These are phyloP conservation scores for Botia almorhae DNA, from an alignment of 2,797 vertebrate species.

Conservation along the genomic window DNA sequence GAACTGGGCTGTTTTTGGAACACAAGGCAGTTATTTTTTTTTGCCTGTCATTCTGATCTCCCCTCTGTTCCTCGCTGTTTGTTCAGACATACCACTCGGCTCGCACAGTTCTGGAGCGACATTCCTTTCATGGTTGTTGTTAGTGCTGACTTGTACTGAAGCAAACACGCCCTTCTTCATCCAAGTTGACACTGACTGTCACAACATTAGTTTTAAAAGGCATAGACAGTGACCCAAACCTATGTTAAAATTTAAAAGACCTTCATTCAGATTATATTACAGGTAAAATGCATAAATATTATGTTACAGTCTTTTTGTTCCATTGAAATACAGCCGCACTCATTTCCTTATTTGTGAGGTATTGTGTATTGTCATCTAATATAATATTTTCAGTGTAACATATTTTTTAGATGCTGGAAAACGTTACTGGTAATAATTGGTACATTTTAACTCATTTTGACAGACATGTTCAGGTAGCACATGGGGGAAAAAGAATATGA, in stretches of 20 bases:
- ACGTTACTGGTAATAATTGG: too few species aligned
- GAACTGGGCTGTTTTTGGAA: constrained; percentile 76
- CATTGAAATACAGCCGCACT: neutral
- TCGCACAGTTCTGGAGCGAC: constrained; percentile 12
- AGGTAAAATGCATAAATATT: too few species aligned
- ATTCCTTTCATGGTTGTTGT: constrained; percentile 32
- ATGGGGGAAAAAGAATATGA: too few species aligned
- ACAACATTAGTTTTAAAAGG: neutral
- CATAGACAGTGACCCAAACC: neutral
- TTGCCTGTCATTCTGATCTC: constrained; percentile 18
- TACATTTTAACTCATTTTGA: too few species aligned
- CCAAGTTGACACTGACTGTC: neutral
- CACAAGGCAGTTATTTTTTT: constrained; percentile 66
- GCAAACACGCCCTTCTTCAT: neutral
- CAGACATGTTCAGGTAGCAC: too few species aligned
- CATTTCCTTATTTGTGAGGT: too few species aligned
- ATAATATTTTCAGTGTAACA: too few species aligned
- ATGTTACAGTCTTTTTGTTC: neutral
- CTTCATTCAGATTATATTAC: neutral
- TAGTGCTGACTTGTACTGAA: constrained; percentile 30
- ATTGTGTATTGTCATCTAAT: too few species aligned
- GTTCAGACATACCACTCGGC: constrained; percentile 32
- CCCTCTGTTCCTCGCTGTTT: constrained; percentile 47
- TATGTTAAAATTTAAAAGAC: neutral
- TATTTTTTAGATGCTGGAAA: too few species aligned